A percentile compares a stretch with the other conserved stretches of the same genome.
Evolutionary conservation across 2,888 invertebrate genomes (phyloP).

Genomic region (Dysmachus trigonus): DNA sequence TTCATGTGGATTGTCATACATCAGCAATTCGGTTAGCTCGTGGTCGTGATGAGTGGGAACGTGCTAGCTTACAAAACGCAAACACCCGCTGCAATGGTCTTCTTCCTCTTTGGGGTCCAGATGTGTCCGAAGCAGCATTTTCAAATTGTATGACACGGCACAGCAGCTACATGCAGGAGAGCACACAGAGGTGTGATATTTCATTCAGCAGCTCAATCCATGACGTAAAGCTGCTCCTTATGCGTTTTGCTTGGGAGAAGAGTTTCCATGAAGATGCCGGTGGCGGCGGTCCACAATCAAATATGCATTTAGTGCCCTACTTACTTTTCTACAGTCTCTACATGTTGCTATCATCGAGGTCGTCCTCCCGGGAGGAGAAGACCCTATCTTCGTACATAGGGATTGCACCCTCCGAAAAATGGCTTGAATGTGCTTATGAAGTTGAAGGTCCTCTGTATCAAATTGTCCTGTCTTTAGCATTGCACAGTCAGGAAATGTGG

Average conservation of each 20-base stretch:
- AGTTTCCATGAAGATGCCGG: conserved; percentile 98
- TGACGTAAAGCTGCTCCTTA: conserved; percentile 88
- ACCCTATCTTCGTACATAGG: conserved; percentile 78
- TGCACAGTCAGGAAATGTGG: conserved; percentile 85
- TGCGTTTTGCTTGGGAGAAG: conserved; percentile 91
- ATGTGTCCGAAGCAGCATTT: conserved; percentile 91
- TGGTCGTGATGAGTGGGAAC: conserved; percentile 95
- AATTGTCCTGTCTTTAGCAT: conserved; percentile 79
- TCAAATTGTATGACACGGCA: conserved; percentile 93
- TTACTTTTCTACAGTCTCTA: conserved; percentile 94
- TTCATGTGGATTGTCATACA: conserved; percentile 98
- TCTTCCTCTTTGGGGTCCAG: conserved; percentile 95
- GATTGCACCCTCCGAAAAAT: conserved; percentile 69
- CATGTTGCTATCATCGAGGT: conserved; percentile 87
- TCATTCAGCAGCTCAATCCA: conserved; percentile 73
- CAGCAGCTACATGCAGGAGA: conserved; percentile 79
- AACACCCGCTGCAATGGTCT: conserved; percentile 98
- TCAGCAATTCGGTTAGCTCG: conserved; percentile 85
- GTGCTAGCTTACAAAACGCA: conserved; percentile 96
- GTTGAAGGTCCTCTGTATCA: conserved; percentile 94
- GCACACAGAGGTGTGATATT: conserved; percentile 64
- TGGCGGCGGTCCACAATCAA: conserved; percentile 95
- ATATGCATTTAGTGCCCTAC: conserved; percentile 96
- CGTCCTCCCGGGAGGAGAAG: conserved; percentile 80
- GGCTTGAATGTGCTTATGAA: conserved; percentile 86